Evolutionary conservation across 2,888 invertebrate genomes (phyloP).

Genomic region (Pocota personata): DNA sequence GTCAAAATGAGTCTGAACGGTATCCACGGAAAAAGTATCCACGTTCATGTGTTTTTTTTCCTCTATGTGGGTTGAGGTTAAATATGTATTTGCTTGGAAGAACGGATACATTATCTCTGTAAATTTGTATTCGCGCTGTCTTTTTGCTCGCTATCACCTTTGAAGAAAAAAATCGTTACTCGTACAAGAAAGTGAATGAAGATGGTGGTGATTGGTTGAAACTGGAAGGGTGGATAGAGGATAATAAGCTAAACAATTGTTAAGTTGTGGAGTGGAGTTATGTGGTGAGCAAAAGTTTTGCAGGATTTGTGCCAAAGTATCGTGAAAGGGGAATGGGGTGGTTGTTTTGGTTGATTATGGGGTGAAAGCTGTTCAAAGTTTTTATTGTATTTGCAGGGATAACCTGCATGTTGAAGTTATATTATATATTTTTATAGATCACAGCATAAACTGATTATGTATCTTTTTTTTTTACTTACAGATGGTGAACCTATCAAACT

Average conservation of each 20-base stretch:
- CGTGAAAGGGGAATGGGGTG: background rate
- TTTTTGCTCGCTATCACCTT: conserved; percentile 69
- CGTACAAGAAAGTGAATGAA: background rate
- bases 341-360: background rate
- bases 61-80: conserved; percentile 12
- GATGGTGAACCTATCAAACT: conserved; percentile 96
- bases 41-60: conserved; percentile 25
- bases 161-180: background rate
- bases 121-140: conserved; percentile 72
- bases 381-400: background rate
- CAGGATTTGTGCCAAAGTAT: conserved; percentile 28
- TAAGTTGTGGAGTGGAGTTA: background rate
- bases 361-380: background rate
- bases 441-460: conserved; percentile 14
- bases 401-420: background rate
- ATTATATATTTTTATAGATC: background rate
- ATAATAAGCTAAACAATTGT: conserved; percentile 30
- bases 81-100: background rate
- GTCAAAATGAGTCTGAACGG: conserved; percentile 60
- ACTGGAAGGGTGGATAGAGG: background rate
- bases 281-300: conserved; percentile 17
- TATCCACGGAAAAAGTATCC: conserved; percentile 28
- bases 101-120: conserved; percentile 62
- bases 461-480: conserved; percentile 82
- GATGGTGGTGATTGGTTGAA: background rate